Evolutionary conservation across 2,888 invertebrate genomes (phyloP).

Genomic region (Sarcophaga caerulescens): DNA sequence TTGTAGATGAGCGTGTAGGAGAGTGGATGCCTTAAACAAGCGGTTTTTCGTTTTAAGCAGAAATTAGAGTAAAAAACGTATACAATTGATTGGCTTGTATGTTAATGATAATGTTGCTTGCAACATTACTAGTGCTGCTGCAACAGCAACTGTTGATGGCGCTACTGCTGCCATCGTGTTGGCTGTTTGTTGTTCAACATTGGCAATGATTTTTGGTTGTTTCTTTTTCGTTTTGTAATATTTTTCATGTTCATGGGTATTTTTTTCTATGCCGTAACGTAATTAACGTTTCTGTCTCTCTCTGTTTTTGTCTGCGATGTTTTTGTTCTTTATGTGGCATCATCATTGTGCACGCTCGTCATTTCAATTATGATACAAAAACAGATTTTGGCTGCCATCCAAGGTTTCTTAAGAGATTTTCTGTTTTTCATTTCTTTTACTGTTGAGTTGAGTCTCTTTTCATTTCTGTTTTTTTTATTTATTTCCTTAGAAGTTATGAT

Average conservation of each 20-base stretch:
- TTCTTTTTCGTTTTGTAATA: too few relatives aligned
- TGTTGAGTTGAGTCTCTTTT: neutral
- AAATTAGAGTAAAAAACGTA: neutral
- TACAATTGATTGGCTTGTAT: neutral
- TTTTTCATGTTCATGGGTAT: neutral
- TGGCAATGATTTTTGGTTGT: neutral
- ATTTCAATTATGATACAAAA: slow-evolving; percentile 64
- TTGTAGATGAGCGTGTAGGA: too few relatives aligned
- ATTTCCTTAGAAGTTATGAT: slow-evolving; percentile 8
- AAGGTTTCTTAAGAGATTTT: slow-evolving; percentile 58
- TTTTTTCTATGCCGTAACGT: neutral
- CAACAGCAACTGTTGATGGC: neutral
- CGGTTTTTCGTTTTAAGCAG: neutral
- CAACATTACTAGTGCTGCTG: slow-evolving; percentile 15
- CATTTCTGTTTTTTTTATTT: neutral
- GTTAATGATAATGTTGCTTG: slow-evolving; percentile 22
- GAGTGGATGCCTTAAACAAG: too few relatives aligned
- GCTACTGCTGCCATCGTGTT: slow-evolving; percentile 35
- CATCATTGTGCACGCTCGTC: slow-evolving; percentile 42
- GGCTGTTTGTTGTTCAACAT: neutral
- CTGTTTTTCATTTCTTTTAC: slow-evolving; percentile 7
- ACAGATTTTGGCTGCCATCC: slow-evolving; percentile 67
- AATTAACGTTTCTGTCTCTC: neutral
- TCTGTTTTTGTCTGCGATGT: too few relatives aligned
- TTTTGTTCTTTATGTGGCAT: neutral